Evolutionary conservation across 2,888 invertebrate species (phyloP).

Genomic region (Noctua pronuba): DNA sequence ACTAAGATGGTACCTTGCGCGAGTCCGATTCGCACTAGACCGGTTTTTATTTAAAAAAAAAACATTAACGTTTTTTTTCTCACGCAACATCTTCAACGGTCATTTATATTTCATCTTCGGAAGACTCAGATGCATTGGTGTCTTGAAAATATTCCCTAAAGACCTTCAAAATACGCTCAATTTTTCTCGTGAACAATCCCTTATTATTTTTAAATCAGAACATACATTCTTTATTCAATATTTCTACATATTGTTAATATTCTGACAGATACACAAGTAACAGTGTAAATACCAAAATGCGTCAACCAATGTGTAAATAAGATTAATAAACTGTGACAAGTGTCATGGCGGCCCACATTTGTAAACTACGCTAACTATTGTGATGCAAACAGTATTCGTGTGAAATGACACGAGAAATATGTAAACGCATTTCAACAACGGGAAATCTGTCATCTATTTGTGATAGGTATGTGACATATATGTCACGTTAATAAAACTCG

Average conservation of each 20-base stretch:
- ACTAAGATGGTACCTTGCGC: too few species aligned
- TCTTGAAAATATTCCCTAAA: background rate
- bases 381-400: conserved; percentile 33
- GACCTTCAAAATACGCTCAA: background rate
- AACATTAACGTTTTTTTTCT: background rate
- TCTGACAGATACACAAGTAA: conserved; percentile 15
- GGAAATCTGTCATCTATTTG: conserved; percentile 34
- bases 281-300: conserved; percentile 13
- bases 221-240: conserved; percentile 15
- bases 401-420: conserved; percentile 36
- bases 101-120: background rate
- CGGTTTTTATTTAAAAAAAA: too few species aligned
- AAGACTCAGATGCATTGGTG: background rate
- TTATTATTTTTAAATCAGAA: conserved; percentile 21
- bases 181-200: conserved; percentile 10
- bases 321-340: conserved; percentile 47
- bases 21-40: too few species aligned
- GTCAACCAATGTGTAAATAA: conserved; percentile 30
- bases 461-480: conserved; percentile 43
- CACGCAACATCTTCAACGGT: background rate
- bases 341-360: conserved; percentile 33
- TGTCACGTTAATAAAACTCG: conserved; percentile 40
- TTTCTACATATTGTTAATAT: background rate
- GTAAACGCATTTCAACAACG: conserved; percentile 40
- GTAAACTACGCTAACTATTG: conserved; percentile 41